A percentile compares a stretch with the other conserved stretches of the same genome.
phyloP scores from a whole-genome alignment of 2,888 invertebrate genomes.

The Leptopilina myrica region DNA sequence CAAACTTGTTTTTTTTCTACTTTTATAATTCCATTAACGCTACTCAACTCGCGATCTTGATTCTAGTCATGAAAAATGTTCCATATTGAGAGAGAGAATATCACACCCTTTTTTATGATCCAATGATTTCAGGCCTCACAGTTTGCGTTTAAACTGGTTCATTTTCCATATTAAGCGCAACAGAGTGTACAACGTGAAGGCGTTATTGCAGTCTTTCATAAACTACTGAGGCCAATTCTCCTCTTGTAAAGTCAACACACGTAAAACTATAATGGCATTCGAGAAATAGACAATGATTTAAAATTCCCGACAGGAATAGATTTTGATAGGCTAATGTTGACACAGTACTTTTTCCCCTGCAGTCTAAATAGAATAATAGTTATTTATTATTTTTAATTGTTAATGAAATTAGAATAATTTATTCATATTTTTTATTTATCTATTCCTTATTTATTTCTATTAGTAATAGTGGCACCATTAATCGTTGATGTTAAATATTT shows the following conservation, averaged over 20 bases:
- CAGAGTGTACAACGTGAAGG: not conserved
- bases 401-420: too few relatives aligned
- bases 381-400: too few relatives aligned
- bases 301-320: not conserved
- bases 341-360: too few relatives aligned
- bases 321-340: not conserved
- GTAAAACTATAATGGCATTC: constrained; percentile 6
- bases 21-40: not conserved
- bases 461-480: too few relatives aligned
- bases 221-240: not conserved
- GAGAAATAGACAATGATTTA: not conserved
- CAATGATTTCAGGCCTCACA: not conserved
- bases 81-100: not conserved
- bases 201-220: constrained; percentile 19
- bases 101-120: constrained; percentile 18
- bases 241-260: constrained; percentile 4
- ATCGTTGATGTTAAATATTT: too few relatives aligned
- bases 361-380: too few relatives aligned
- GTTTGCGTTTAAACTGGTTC: constrained; percentile 29
- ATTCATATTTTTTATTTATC: too few relatives aligned
- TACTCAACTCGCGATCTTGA: not conserved
- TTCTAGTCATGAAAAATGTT: constrained; percentile 15
- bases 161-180: constrained; percentile 19
- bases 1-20: not conserved
- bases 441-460: too few relatives aligned